These are phyloP conservation scores for Zaprionus kolodkinae DNA, from an alignment of 1,140 invertebrate genomes.

Conservation along the genomic window DNA sequence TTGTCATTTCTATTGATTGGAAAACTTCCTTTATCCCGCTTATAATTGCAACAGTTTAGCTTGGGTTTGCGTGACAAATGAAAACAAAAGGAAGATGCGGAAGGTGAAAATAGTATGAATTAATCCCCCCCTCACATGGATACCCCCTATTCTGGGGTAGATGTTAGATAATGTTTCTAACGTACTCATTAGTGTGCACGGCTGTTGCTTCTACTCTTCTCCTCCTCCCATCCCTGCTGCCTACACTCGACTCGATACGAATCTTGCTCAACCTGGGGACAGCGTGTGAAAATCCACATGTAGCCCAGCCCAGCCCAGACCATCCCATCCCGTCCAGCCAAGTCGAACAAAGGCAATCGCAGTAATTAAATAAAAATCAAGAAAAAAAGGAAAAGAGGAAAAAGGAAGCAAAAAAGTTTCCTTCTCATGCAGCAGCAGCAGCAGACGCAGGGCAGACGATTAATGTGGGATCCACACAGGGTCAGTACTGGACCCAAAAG, in stretches of 20 bases:
- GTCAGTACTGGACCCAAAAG: neutral
- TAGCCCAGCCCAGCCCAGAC: neutral
- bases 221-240: neutral
- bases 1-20: neutral
- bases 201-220: constrained; percentile 24
- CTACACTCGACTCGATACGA: neutral
- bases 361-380: constrained; percentile 77
- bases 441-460: constrained; percentile 34
- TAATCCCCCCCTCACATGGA: neutral
- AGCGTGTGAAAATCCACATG: constrained; percentile 57
- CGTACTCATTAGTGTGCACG: constrained; percentile 63
- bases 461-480: too few relatives aligned
- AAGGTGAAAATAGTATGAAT: neutral
- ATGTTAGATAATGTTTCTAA: constrained; percentile 46
- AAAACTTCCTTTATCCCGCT: neutral
- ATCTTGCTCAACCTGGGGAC: constrained; percentile 8
- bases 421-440: constrained; percentile 2
- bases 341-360: constrained; percentile 36
- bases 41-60: constrained; percentile 1
- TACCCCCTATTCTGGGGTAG: constrained; percentile 31
- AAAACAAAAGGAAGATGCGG: neutral
- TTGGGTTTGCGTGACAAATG: constrained; percentile 1
- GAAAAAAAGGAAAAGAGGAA: neutral
- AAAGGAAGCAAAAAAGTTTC: constrained; percentile 27
- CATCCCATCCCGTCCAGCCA: too few relatives aligned